Conservation (phyloP, 2,113 vertebrate genomes). For the Progne subis region DNA sequence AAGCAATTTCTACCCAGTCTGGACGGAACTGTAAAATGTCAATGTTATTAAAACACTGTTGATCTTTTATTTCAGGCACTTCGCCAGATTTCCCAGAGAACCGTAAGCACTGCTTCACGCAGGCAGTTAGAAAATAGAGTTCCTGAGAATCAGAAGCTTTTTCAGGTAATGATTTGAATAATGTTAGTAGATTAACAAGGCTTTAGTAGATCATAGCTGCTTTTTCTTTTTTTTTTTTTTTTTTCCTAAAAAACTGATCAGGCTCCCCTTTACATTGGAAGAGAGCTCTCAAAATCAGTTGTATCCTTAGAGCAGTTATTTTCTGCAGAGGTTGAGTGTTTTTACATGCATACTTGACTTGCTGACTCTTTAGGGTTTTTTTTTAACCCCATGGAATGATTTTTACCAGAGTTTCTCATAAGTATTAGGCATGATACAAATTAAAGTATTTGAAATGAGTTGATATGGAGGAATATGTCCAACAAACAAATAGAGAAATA, state of each 20-base stretch:
- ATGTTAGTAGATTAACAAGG: neutral
- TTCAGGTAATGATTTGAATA: conserved; percentile 81
- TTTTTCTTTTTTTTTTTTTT: neutral
- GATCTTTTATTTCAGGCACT: conserved; percentile 74
- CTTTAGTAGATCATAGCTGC: neutral
- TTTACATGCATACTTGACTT: neutral
- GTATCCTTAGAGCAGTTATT: neutral
- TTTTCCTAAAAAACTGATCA: neutral
- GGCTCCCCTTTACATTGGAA: neutral
- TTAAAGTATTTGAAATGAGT: neutral
- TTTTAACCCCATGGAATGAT: neutral
- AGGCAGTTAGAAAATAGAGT: conserved; percentile 82
- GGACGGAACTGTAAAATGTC: neutral
- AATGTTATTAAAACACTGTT: neutral
- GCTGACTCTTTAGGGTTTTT: neutral
- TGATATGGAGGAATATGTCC: neutral
- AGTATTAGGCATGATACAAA: neutral
- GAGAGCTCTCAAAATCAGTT: neutral
- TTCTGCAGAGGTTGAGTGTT: neutral
- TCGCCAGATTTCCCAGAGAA: conserved; percentile 81
- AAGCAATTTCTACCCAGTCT: neutral
- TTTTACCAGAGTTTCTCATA: rapidly evolving
- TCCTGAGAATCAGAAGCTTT: conserved; percentile 84
- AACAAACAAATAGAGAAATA: neutral
- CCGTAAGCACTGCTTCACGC: conserved; percentile 78